Conservation (phyloP, 2,888 invertebrate species). For the Drosophila acutilabella region DNA sequence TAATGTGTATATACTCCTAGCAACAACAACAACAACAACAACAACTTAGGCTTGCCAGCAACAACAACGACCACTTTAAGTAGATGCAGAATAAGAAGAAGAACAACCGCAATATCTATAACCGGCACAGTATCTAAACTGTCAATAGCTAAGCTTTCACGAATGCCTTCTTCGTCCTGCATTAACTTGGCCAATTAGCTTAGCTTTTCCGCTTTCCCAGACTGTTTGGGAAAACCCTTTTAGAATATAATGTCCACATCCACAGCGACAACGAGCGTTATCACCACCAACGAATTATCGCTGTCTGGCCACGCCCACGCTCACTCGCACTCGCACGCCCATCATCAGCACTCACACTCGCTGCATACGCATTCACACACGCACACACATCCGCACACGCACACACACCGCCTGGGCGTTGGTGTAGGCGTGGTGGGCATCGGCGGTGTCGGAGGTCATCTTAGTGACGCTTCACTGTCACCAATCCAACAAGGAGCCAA, state of each 20-base stretch:
- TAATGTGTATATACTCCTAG: constrained; percentile 80
- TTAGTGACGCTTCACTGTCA: constrained; percentile 69
- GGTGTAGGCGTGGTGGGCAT: constrained; percentile 70
- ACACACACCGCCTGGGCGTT: constrained; percentile 56
- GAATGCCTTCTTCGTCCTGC: constrained; percentile 25
- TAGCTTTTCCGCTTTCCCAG: constrained; percentile 8
- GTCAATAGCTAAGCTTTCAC: constrained; percentile 15
- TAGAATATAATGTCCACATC: constrained; percentile 77
- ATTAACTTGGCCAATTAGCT: constrained; percentile 11
- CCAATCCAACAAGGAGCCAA: constrained; percentile 73
- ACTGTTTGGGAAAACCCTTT: constrained; percentile 1
- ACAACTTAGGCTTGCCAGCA: constrained; percentile 49
- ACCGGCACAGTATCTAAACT: constrained; percentile 20
- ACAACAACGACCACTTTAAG: constrained; percentile 23
- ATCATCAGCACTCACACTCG: constrained; percentile 32
- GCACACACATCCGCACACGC: constrained; percentile 36
- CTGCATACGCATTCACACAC: constrained; percentile 17
- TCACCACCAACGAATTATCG: constrained; percentile 82
- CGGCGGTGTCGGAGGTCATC: constrained; percentile 63
- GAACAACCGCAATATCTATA: no score
- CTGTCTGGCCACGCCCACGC: constrained; percentile 65
- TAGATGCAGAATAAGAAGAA: not conserved
- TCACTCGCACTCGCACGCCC: constrained; percentile 56
- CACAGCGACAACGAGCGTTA: constrained; percentile 82
- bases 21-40: constrained; percentile 46